Base-by-base conservation (phyloP, 2,797 vertebrate genomes). In the Heterohyrax brucei region DNA sequence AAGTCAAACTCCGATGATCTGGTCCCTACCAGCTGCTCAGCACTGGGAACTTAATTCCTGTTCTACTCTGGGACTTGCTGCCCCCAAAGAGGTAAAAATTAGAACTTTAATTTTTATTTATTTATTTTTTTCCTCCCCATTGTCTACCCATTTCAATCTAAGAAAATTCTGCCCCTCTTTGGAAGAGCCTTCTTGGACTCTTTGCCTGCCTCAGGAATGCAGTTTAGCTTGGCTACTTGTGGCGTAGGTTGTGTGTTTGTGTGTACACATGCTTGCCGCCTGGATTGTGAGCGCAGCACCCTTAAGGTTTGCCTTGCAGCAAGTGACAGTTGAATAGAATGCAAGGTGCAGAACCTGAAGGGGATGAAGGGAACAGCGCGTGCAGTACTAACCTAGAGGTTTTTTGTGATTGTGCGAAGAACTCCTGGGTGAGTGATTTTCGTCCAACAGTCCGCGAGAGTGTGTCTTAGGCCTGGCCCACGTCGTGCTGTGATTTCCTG, bases 1-100 rank as follows among this genome's bases (percentile, higher is more conserved):
- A 92, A 85, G 92, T 89, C 84, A 56, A 1, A 59, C 24, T 86
- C n/a, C 56, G 22, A 83, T 76, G 14, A 33, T 86, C 48, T 44
- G n/a, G 16, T 59, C 30, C 7, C 12, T 1, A 33, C 64, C 76
- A 33, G 83, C 68, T 30, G n/a, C 8, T 84, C 30, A 18, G 22
- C 66, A 22, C 82, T 8, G 1, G 8, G 89, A 61, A 77, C 76
- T 84, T 61, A 28, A 53, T 84, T 56, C 62, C 62, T 56, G 62
- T 9, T 53, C 24, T 78, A 3, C 33, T 64, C 30, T 50, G 61
- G 39, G 80, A 8, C 66, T 68, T 64, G 0, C 75, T 80, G 18
- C 61, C 14, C 33, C 9, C 7, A 78, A 53, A 66, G 53, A 13
- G 39, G 39, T 39, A 39, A 39, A 39, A 39, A 61, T 66, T 73